Base-by-base conservation (phyloP, 2,113 vertebrate genomes). In the Istiophorus platypterus region DNA sequence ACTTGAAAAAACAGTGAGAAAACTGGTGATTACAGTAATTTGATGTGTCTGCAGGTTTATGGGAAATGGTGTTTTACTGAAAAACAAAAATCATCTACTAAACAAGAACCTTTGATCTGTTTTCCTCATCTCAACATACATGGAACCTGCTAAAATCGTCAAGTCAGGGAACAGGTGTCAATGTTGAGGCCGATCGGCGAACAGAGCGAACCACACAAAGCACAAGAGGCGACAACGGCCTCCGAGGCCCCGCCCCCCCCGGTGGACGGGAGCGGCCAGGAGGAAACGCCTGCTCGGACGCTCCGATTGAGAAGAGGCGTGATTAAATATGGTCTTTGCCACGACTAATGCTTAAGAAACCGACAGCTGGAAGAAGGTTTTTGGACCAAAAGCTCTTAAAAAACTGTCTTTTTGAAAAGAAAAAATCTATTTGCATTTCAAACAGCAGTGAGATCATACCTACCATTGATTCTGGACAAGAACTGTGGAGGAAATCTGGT, bases 251-350 rank as follows among this genome's bases (percentile, higher is more conserved):
- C 1, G 18, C 15, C 62, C n/a, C 84, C 82, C 4, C 7, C 86
- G 71, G 85, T 5, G 79, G 24, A 56, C 29, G 68, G 37, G 64
- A 65, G 81, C 54, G 31, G 79, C 49, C 20, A 14, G 66, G 37
- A 54, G 51, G 57, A 57, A 54, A 71, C 18, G 39, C 41, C 49
- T 27, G 81, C 72, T 72, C 18, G 34, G 26, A 66, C 1, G 29
- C 67, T 57, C 15, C 83, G 88, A 89, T 52, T 88, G 90, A 91
- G 84, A 87, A 66, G 24, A 54, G 41, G 77, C 18, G 29, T 91
- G 87, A 90, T 91, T 91, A 91, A 88, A 90, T 85, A 47, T 64
- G 74, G 52, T 71, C 85, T 76, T 66, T 85, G 76, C 71, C 76
- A 81, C 66, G 5, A 45, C 80, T 70, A 51, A 78, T 78, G 80